Conservation (phyloP, 2,888 invertebrate species). For the Sipha maydis region DNA sequence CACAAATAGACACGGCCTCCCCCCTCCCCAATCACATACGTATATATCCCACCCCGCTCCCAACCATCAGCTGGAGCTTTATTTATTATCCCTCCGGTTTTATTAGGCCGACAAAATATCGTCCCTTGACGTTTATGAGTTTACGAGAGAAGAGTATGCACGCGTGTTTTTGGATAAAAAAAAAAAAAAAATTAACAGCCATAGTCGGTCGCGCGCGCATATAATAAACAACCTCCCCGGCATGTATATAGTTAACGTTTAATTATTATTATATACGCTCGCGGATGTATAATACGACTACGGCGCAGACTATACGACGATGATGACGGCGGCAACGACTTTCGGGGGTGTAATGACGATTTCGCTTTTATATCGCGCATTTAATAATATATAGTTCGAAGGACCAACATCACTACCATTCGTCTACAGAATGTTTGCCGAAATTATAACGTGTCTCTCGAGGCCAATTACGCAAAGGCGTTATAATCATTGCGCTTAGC, state of each 20-base stretch:
- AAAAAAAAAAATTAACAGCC: constrained; percentile 59
- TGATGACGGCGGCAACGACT: constrained; percentile 6
- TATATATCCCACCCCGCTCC: not conserved
- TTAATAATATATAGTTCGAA: constrained; percentile 45
- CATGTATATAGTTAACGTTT: constrained; percentile 45
- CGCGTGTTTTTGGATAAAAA: constrained; percentile 56
- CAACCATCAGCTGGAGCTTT: constrained; percentile 22
- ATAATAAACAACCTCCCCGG: constrained; percentile 50
- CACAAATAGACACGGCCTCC: constrained; percentile 47
- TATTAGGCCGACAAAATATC: constrained; percentile 60
- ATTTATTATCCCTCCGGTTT: constrained; percentile 59
- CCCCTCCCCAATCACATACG: not conserved
- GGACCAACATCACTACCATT: not conserved
- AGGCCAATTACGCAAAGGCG: constrained; percentile 56
- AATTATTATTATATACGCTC: constrained; percentile 51
- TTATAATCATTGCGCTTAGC: constrained; percentile 15
- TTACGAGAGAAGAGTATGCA: constrained; percentile 55
- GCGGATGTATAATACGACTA: not conserved
- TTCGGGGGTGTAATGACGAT: constrained; percentile 45
- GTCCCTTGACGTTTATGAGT: constrained; percentile 59
- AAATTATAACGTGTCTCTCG: constrained; percentile 55
- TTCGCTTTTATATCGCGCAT: constrained; percentile 51
- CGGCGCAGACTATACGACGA: not conserved
- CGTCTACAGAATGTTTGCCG: not conserved
- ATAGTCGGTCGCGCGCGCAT: constrained; percentile 12